Base-by-base conservation (phyloP, 2,888 invertebrate genomes). In the Sialis lutaria region DNA sequence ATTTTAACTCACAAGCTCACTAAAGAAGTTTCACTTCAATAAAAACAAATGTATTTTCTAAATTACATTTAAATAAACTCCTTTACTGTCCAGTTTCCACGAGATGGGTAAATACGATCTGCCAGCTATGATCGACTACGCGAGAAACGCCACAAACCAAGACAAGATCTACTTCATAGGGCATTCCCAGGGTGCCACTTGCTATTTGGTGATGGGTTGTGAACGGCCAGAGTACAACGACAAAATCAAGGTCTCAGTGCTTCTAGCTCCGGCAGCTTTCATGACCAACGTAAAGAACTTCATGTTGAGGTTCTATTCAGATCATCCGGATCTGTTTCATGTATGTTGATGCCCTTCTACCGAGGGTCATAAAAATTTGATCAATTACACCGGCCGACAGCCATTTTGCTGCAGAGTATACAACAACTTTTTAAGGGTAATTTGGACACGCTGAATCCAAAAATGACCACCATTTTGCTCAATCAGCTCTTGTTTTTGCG, bases 111-210 rank as follows among this genome's bases (percentile, higher is more conserved):
- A 60, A 46, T 65, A 66, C 53, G 76, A 77, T 55, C 51, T 75
- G 8, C 72, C 74, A 1, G 69, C 72, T 1, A 68, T 67, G 58
- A 61, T 77, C 13, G 66, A 75, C 53, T 67, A 67, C 53, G 64
- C 69, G 4, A 46, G 56, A 8, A 47, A 49, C 22, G 45, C 30
- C 3, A 72, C 74, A 0, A 61, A 64, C 1, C 60, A 65, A 33
- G 45, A 63, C 6, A 60, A 69, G 40, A 50, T 79, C 1, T 67
- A 67, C 50, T 77, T 75, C 58, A 57, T 74, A 7, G 79, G 76
- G 0, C 77, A 78, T 56, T 77, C 74, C 4, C 64, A 73, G 59
- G 83, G 82, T 41, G 71, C 73, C 1, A 72, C 74, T 1, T 58
- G 65, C 32, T 74, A 74, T 55, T 75, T 67, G 58, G 71, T 74